A percentile compares a stretch with the other conserved stretches of the same genome.
phyloP scores from a whole-genome alignment of 2,113 vertebrate genomes.

The Larimichthys crocea region DNA sequence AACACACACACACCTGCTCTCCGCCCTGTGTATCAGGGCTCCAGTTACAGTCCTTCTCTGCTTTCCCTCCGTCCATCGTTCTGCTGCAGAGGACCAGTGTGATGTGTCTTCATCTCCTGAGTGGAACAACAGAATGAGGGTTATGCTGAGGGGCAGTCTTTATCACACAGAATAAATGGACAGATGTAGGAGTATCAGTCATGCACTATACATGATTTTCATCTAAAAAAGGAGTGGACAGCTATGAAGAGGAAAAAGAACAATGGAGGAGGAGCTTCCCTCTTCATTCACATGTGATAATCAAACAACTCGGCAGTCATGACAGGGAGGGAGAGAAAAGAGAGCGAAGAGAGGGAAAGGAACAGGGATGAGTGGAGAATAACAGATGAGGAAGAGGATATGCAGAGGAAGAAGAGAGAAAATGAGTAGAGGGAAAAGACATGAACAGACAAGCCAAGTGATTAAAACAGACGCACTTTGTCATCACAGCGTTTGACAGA shows the following conservation, averaged over 20 bases:
- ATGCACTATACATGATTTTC: background rate
- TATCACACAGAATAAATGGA: background rate
- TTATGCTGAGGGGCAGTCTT: background rate
- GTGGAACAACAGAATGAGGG: constrained; percentile 27
- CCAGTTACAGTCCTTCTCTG: constrained; percentile 62
- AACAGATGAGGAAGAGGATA: background rate
- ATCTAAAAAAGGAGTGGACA: constrained; percentile 13
- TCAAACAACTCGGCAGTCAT: constrained; percentile 16
- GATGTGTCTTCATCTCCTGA: constrained; percentile 73
- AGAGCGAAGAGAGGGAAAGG: background rate
- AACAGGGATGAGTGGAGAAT: background rate
- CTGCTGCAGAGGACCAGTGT: constrained; percentile 43
- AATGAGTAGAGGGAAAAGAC: background rate
- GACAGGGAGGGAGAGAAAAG: background rate
- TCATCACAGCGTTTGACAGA: constrained; percentile 1
- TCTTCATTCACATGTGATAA: constrained; percentile 3
- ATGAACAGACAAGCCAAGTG: background rate
- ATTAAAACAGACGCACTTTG: background rate
- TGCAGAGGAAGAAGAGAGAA: background rate
- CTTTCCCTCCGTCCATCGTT: constrained; percentile 60
- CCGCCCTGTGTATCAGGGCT: constrained; percentile 71
- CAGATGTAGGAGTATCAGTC: background rate
- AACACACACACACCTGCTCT: constrained; percentile 64
- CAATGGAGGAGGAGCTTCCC: background rate
- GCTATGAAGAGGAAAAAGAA: constrained; percentile 1